A percentile compares a stretch with the other conserved stretches of the same genome.
Evolutionary conservation across 2,113 vertebrate genomes (phyloP).

Genomic region (Isurus oxyrinchus): DNA sequence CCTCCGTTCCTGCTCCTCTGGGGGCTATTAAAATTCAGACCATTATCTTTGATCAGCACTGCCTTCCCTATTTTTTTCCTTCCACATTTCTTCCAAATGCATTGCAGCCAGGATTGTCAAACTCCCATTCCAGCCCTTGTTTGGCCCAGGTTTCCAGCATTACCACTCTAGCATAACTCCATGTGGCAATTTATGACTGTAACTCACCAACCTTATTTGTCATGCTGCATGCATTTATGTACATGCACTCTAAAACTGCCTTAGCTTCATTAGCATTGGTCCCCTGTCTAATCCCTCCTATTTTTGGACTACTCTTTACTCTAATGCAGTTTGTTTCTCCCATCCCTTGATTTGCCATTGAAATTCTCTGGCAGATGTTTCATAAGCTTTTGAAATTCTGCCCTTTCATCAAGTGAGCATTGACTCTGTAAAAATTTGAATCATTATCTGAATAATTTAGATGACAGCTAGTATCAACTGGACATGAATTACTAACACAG

Average conservation of each 20-base stretch:
- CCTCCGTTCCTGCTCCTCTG: too few relatives aligned
- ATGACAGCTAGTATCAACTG: not conserved
- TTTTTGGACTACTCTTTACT: not conserved
- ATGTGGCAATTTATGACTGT: not conserved
- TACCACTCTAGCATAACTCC: not conserved
- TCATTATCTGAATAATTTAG: conserved; percentile 14
- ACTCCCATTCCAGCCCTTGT: not conserved
- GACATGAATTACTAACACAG: conserved; percentile 9
- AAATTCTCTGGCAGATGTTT: not conserved
- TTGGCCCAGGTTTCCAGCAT: not conserved
- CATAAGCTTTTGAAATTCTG: not conserved
- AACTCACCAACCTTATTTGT: not conserved
- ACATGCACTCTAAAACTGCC: not conserved
- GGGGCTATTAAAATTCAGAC: too few relatives aligned
- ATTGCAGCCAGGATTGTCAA: not conserved
- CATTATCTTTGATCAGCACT: not conserved
- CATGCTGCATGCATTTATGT: not conserved
- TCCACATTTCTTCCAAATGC: not conserved
- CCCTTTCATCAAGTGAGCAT: not conserved
- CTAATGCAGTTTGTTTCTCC: not conserved
- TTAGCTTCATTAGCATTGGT: not conserved
- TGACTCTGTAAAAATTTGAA: not conserved
- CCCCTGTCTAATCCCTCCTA: not conserved
- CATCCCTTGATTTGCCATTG: not conserved
- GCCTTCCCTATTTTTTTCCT: not conserved